Conservation (phyloP, 2,113 vertebrate species). For the Calypte anna region DNA sequence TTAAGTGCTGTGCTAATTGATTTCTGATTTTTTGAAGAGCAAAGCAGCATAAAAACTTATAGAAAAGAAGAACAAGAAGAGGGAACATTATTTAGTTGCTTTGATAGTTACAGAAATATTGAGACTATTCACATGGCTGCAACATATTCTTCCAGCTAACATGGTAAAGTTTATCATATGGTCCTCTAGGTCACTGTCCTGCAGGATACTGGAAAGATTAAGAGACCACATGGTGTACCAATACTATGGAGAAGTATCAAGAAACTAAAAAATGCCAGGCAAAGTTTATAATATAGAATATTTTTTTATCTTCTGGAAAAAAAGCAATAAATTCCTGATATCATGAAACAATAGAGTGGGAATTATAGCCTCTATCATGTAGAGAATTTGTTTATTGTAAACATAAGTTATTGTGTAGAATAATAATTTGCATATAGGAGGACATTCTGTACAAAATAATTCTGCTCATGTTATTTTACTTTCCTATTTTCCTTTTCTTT, state of each 20-base stretch:
- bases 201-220: background rate
- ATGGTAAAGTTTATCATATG: background rate
- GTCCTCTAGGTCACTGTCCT: background rate
- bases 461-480: background rate
- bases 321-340: background rate
- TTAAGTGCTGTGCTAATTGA: background rate
- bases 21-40: background rate
- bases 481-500: background rate
- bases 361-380: background rate
- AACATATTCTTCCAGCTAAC: background rate
- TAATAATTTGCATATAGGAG: background rate
- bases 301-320: background rate
- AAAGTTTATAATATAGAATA: accelerated
- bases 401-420: background rate
- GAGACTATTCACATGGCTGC: background rate
- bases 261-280: background rate
- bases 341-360: background rate
- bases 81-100: background rate
- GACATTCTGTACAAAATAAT: background rate
- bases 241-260: background rate
- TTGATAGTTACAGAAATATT: background rate
- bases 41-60: background rate
- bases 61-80: background rate
- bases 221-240: background rate
- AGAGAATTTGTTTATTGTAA: background rate